Percentiles rank a stretch among this genome's conserved stretches.
phyloP scores from a whole-genome alignment of 2,113 vertebrate genomes.

The Atherinomorus stipes region DNA sequence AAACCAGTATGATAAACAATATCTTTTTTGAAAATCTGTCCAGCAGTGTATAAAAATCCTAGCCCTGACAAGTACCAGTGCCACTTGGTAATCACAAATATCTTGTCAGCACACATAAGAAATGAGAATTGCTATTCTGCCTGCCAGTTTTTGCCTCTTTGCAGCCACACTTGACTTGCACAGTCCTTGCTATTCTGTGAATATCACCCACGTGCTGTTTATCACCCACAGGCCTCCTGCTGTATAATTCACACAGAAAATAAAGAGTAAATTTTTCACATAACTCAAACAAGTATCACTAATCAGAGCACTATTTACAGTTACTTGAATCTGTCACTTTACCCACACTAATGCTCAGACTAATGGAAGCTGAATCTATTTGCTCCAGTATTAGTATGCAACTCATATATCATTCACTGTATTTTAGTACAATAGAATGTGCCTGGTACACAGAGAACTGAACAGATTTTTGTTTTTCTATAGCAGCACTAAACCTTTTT shows the following conservation, averaged over 20 bases:
- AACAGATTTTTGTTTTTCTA: conserved; percentile 31
- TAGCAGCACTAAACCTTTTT: conserved; percentile 13
- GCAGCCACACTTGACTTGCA: conserved; percentile 20
- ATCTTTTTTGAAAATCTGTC: neutral
- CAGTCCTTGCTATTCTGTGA: conserved; percentile 23
- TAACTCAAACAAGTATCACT: conserved; percentile 8
- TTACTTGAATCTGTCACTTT: conserved; percentile 11
- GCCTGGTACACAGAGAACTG: conserved; percentile 1
- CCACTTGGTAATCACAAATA: neutral
- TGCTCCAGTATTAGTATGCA: conserved; percentile 17
- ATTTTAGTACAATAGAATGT: neutral
- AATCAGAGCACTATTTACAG: neutral
- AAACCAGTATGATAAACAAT: neutral
- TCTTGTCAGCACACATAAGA: conserved; percentile 17
- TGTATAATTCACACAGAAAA: conserved; percentile 5
- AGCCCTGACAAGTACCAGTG: neutral
- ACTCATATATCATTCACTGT: neutral
- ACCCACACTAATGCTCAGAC: neutral
- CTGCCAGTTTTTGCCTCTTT: conserved; percentile 37
- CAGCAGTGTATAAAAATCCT: neutral
- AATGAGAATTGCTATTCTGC: neutral
- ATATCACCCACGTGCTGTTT: conserved; percentile 44
- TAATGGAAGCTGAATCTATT: conserved; percentile 1
- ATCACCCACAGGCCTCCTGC: conserved; percentile 53
- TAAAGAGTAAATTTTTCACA: conserved; percentile 9